phyloP scores from a whole-genome alignment of 2,797 vertebrate genomes.

The Arctocebus calabarensis region DNA sequence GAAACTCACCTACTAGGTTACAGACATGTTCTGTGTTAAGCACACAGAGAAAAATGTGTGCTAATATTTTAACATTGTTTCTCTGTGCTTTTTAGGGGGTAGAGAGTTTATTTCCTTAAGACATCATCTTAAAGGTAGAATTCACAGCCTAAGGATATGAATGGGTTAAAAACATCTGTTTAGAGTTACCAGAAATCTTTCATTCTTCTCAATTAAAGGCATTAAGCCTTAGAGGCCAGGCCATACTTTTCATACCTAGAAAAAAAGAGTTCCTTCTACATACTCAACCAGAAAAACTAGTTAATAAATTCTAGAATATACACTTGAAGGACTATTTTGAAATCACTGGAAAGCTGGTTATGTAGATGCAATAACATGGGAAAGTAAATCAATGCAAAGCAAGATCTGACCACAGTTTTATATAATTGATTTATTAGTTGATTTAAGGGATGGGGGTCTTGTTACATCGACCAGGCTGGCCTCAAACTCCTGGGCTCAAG shows the following conservation, averaged over 20 bases:
- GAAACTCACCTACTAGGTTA: neutral
- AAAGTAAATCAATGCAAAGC: neutral
- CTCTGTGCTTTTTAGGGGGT: neutral
- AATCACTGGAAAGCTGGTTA: neutral
- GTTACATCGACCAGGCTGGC: no score
- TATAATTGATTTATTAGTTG: neutral
- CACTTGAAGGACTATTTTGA: neutral
- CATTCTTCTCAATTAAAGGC: neutral
- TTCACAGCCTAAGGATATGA: neutral
- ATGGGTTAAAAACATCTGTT: neutral
- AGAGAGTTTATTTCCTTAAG: neutral
- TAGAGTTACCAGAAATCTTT: no score
- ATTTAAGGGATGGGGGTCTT: no score
- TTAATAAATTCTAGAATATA: neutral
- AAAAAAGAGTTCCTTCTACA: neutral
- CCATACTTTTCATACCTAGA: neutral
- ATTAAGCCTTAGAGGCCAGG: neutral
- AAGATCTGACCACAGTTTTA: neutral
- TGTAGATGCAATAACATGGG: neutral
- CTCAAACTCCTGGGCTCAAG: no score
- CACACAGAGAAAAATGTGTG: neutral
- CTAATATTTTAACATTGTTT: neutral
- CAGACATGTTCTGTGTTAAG: neutral
- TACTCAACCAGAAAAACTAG: neutral
- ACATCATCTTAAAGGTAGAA: neutral